phyloP scores from a whole-genome alignment of 2,797 vertebrate genomes.

The Coilia nasus region DNA sequence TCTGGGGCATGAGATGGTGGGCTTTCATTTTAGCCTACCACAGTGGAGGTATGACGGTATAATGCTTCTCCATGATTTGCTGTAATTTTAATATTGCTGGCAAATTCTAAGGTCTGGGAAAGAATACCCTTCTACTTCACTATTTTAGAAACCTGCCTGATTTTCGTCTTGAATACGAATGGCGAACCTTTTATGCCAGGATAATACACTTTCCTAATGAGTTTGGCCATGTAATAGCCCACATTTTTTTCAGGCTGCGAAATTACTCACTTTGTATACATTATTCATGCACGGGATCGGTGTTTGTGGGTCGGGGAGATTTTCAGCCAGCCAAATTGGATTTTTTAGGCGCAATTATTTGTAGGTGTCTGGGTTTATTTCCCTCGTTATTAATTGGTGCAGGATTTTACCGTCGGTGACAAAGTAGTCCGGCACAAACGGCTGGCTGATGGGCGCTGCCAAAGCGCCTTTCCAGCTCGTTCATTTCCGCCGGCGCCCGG shows the following conservation, averaged over 20 bases:
- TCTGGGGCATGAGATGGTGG: background rate
- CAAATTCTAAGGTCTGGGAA: background rate
- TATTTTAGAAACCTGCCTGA: background rate
- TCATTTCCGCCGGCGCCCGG: conserved; percentile 47
- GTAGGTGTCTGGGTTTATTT: conserved; percentile 46
- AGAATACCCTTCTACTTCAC: background rate
- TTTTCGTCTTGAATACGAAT: conserved; percentile 46
- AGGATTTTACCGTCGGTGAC: conserved; percentile 58
- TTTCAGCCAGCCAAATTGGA: conserved; percentile 44
- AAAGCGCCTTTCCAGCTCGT: conserved; percentile 52
- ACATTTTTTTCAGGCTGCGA: conserved; percentile 41
- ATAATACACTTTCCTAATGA: conserved; percentile 51
- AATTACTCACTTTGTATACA: conserved; percentile 44
- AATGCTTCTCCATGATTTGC: background rate
- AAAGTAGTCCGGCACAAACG: conserved; percentile 51
- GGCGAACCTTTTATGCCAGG: conserved; percentile 41
- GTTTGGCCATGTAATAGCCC: conserved; percentile 42
- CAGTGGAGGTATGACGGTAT: background rate
- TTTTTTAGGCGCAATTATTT: conserved; percentile 53
- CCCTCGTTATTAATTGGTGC: conserved; percentile 57
- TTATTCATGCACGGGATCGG: conserved; percentile 40
- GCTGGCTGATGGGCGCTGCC: conserved; percentile 52
- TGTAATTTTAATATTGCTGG: background rate
- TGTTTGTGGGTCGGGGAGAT: conserved; percentile 34
- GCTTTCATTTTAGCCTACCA: background rate